Base-by-base conservation (phyloP, 2,888 invertebrate genomes). In the Drosophila multiciliata region DNA sequence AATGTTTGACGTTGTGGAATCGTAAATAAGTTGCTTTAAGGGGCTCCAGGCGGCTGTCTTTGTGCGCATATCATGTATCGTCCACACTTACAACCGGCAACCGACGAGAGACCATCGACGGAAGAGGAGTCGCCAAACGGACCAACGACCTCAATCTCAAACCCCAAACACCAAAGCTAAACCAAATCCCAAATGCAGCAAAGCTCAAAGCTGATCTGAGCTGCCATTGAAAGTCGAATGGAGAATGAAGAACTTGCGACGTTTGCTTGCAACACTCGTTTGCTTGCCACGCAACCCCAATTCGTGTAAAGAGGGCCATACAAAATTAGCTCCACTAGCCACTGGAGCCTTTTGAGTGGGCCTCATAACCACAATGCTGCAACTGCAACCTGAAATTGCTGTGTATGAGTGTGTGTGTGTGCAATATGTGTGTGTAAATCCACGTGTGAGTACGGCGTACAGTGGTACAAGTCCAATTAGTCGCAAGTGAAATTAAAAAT, bases 281-380 rank as follows among this genome's bases (percentile, higher is more conserved):
- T 54, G 49, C 49, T 49, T 66, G 49, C 58, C 57, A 73, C 69
- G 71, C 80, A 82, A 86, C 86, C 82, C 88, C 78, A 78, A 75
- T 83, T 62, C 67, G 59, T 50, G 62, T 66, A 42, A 60, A 68
- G 61, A 64, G 65, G 67, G 64, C 78, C 66, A 80, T 72, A 78
- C 79, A 77, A 83, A 87, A 87, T 88, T 88, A 86, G 88, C 87
- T 75, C 52, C 75, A 75, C 87, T 88, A 83, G 80, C 82, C 80
- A 87, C 58, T 75, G 74, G 72, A 77, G 75, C 74, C 76, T 75
- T 80, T 87, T 78, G 78, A 87, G 82, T 77, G 77, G 68, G 65
- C 72, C 70, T 50, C 64, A 74, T 82, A 82, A 74, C 83, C 83
- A 73, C 85, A 77, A 75, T 85, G 80, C 68, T 65, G 67, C 77